Evolutionary conservation across 2,113 vertebrate genomes (phyloP).

Genomic region (Anolis sagrei): DNA sequence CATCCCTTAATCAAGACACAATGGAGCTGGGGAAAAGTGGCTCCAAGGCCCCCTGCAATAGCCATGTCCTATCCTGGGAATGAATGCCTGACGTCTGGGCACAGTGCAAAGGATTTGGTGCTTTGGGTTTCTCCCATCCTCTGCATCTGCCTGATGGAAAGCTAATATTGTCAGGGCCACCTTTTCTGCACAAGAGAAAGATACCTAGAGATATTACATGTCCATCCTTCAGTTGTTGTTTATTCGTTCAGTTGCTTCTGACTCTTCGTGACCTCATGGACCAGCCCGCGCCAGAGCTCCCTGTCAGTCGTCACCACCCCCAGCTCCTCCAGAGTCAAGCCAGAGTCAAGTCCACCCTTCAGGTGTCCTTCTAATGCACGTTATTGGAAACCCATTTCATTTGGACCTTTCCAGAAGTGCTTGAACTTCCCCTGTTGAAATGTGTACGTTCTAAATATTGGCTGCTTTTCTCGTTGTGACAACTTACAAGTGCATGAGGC

Average conservation of each 20-base stretch:
- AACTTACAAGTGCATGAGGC: background rate
- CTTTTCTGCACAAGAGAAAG: background rate
- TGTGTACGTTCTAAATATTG: background rate
- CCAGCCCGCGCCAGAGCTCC: too few relatives aligned
- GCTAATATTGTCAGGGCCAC: background rate
- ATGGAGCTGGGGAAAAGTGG: background rate
- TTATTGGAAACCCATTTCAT: too few relatives aligned
- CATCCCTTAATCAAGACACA: too few relatives aligned
- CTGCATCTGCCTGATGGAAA: background rate
- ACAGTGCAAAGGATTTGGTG: too few relatives aligned
- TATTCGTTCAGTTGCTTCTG: too few relatives aligned
- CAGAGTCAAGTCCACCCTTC: fast-evolving
- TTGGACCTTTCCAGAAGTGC: too few relatives aligned
- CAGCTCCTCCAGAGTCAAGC: too few relatives aligned
- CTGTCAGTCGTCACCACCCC: too few relatives aligned
- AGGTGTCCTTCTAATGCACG: too few relatives aligned
- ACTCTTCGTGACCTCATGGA: too few relatives aligned
- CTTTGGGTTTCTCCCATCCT: too few relatives aligned
- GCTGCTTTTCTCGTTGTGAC: background rate
- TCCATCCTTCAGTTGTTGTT: fast-evolving
- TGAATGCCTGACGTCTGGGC: too few relatives aligned
- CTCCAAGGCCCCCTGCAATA: background rate
- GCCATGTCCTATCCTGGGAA: background rate
- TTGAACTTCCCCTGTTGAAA: background rate
- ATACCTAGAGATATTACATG: background rate